Percentiles rank a stretch among this genome's conserved stretches.
These are phyloP conservation scores for Sebastes nivosus DNA, from an alignment of 2,797 vertebrate genomes.

Conservation along the genomic window DNA sequence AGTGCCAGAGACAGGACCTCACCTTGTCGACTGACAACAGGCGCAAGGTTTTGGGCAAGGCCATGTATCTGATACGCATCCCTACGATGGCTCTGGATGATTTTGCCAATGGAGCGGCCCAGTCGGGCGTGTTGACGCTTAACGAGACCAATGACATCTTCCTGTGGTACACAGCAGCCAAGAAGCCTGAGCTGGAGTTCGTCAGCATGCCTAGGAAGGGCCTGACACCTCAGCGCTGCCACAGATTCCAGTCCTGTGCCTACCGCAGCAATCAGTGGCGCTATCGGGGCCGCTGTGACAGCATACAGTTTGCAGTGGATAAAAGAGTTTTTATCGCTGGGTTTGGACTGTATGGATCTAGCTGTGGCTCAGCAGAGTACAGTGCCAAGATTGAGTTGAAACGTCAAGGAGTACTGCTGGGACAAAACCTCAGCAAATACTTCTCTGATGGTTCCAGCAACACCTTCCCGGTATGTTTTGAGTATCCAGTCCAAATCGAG, in stretches of 20 bases:
- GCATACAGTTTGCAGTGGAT: conserved; percentile 98
- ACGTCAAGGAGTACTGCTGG: conserved; percentile 91
- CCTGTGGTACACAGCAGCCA: conserved; percentile 97
- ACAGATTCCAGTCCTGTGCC: conserved; percentile 97
- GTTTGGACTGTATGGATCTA: conserved; percentile 96
- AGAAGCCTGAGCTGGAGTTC: conserved; percentile 94
- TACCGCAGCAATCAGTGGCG: conserved; percentile 99
- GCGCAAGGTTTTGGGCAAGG: conserved; percentile 93
- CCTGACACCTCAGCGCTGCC: conserved; percentile 93
- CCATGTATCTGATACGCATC: conserved; percentile 94
- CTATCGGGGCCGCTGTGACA: conserved; percentile 97
- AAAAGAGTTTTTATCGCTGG: conserved; percentile 96
- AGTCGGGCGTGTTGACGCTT: conserved; percentile 94
- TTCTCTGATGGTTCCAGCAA: conserved; percentile 98
- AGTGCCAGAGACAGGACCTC: conserved; percentile 94
- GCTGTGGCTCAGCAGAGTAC: conserved; percentile 96
- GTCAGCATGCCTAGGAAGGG: conserved; percentile 92
- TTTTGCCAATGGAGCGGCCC: conserved; percentile 96
- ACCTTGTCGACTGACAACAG: conserved; percentile 92
- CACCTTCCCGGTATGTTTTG: conserved; percentile 97
- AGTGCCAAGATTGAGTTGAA: conserved; percentile 97
- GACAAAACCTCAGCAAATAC: conserved; percentile 96
- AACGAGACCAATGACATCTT: conserved; percentile 98
- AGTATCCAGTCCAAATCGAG: conserved; percentile 97
- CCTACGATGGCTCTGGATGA: conserved; percentile 97